phyloP scores from a whole-genome alignment of 2,113 vertebrate genomes.

The Pterocles burchelli region DNA sequence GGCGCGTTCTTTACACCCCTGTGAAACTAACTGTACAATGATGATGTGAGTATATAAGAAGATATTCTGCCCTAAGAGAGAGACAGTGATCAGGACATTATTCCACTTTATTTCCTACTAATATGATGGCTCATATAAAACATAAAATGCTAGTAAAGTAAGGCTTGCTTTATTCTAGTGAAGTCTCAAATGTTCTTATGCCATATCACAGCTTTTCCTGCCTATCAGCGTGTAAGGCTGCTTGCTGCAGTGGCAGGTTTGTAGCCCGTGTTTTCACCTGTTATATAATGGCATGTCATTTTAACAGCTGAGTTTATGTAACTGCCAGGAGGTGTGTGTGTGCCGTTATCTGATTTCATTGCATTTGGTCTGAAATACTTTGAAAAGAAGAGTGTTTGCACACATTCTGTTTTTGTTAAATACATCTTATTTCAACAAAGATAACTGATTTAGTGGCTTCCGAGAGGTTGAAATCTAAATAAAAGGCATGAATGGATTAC shows the following conservation, averaged over 20 bases:
- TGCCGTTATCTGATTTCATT: not conserved
- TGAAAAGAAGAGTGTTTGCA: not conserved
- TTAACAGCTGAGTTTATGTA: slow-evolving; percentile 52
- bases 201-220: not conserved
- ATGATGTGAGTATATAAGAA: not conserved
- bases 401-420: not conserved
- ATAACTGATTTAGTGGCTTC: not conserved
- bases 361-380: not conserved
- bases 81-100: not conserved
- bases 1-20: not conserved
- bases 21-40: not conserved
- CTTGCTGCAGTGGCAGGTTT: slow-evolving; percentile 18
- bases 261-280: slow-evolving; percentile 43
- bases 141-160: not conserved
- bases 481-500: not conserved
- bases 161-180: not conserved
- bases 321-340: not conserved
- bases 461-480: not conserved
- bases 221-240: not conserved
- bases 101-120: not conserved
- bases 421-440: not conserved
- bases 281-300: slow-evolving; percentile 42
- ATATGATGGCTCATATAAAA: not conserved
- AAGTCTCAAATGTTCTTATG: not conserved
- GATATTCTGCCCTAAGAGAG: not conserved